Evolutionary conservation across 2,113 vertebrate species (phyloP).

Genomic region (Falco punctatus): DNA sequence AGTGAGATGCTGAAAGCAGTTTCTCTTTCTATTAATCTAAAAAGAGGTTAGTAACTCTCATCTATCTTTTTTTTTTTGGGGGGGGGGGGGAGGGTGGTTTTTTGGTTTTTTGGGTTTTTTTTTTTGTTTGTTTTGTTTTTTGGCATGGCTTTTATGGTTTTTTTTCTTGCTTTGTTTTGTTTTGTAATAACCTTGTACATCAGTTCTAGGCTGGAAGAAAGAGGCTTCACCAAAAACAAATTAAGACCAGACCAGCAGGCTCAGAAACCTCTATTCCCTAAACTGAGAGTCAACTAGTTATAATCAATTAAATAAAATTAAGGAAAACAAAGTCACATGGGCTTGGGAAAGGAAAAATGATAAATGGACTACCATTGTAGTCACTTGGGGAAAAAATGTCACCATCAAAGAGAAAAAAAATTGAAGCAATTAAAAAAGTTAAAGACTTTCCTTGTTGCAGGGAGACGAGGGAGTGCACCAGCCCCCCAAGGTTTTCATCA

Average conservation of each 20-base stretch:
- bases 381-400: constrained; percentile 5
- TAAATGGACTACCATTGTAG: constrained; percentile 18
- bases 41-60: not conserved
- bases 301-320: constrained; percentile 70
- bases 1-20: not conserved
- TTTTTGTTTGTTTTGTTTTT: not conserved
- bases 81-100: too few relatives aligned
- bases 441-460: constrained; percentile 25
- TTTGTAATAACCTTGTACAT: constrained; percentile 26
- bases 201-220: not conserved
- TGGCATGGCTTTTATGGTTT: too few relatives aligned
- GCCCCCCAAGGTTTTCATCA: not conserved
- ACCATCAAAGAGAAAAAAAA: constrained; percentile 45
- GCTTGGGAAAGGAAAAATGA: constrained; percentile 1
- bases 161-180: too few relatives aligned
- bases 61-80: not conserved
- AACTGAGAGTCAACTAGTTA: constrained; percentile 67
- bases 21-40: not conserved
- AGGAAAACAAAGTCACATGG: constrained; percentile 43
- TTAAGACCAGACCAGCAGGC: not conserved
- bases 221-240: not conserved
- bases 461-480: not conserved
- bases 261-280: constrained; percentile 37
- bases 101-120: not conserved
- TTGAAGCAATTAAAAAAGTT: constrained; percentile 55